Evolutionary conservation across 2,888 invertebrate genomes (phyloP), one percentile per base, ranked within the genome.

Genomic region (Chymomyza amoena): DNA sequence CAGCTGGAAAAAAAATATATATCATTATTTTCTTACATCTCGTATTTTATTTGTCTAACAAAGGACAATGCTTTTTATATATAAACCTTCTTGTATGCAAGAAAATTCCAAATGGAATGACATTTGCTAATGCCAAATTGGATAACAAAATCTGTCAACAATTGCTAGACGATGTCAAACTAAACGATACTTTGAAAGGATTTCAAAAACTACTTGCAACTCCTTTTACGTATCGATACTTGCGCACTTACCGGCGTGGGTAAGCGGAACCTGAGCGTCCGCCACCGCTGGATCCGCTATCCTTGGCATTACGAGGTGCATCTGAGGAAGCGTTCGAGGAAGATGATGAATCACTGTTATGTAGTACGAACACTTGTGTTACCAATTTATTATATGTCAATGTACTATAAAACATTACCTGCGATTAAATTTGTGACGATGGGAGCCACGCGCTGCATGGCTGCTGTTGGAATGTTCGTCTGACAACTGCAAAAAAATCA

Each of bases 21-120:
- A 52, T 52, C 9, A 15, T 9, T 52, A 36, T 45, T 5, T 66
- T 67, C 72, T 76, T 74, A 74, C 74, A 74, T 74, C 32, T 45
- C 52, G 16, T 18, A 1, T 5, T n/a, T 28, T n/a, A 66, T 60
- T 45, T 45, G 6, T 45, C 9, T 28, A 62, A 54, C 15, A 16
- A 9, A 9, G 18, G 61, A 70, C 28, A 18, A 39, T 13, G 66
- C 60, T 67, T 50, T 15, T 64, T 20, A 20, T 20, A 2, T 25
- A 25, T 4, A 52, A 72, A 79, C 87, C 63, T 76, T 60, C 70
- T 73, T 63, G 68, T 28, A 64, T 61, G 73, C 73, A 71, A 57
- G 16, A 18, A 52, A 25, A 62, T 61, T 18, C 63, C 54, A 65
- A 86, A 76, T 85, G 77, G 83, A 36, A 50, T 85, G 5, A 60